Base-by-base conservation (phyloP, 2,888 invertebrate species). In the Teleiodes luculella region DNA sequence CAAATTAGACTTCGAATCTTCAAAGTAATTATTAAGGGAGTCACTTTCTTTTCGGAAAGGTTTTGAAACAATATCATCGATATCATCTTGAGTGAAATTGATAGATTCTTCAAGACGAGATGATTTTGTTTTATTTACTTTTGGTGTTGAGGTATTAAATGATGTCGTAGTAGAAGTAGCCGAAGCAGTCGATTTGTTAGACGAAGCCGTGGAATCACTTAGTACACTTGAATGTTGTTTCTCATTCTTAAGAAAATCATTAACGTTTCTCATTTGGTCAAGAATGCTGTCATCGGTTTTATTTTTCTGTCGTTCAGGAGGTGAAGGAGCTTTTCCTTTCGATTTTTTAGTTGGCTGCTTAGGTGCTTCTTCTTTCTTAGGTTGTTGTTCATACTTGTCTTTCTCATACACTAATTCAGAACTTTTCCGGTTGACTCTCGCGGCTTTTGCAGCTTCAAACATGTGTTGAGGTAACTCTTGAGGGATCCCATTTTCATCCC, bases 301-400 rank as follows among this genome's bases (percentile, higher is more conserved):
- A 59, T 90, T 90, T 59, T 78, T 89, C 20, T 89, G 88, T 1
- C 64, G 57, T 49, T 90, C 90, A n/a, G 94, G 94, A 0, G 94
- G 94, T 0, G 92, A 92, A 0, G 95, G 95, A 1, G 95, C 94
- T 82, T 94, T 94, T 0, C 94, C 92, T 76, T 95, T 95, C 41
- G 89, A 91, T 72, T 92, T 93, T 65, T 92, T 93, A 1, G 79
- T 68, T 4, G 81, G 74, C 68, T 90, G 74, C 68, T 90, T 87
- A 0, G 65, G 71, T 39, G 59, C 68, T 60, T 65, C 74, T 24
- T 63, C 63, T 30, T 62, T 63, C 37, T 62, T 63, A 31, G 69
- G 65, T 56, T 88, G 72, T 48, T 64, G 72, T 70, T 83, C 89
- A 45, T 83, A 83, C 58, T 82, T 83, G 4, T 85, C 81, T 63